Evolutionary conservation across 1,140 invertebrate species (phyloP).

Genomic region (Trissolcus basalis): DNA sequence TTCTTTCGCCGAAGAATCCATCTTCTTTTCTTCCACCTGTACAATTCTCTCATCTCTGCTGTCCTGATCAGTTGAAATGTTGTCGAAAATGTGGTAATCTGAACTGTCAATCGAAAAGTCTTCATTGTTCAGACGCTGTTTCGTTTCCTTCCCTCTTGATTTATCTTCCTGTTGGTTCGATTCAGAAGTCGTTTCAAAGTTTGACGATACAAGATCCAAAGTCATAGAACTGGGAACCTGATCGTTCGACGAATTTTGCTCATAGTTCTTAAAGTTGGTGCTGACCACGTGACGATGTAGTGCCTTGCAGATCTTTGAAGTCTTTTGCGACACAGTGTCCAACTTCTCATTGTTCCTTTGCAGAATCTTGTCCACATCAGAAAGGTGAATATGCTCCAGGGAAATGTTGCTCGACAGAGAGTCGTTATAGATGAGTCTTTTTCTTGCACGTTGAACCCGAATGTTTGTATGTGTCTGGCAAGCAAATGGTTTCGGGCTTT

Average conservation of each 20-base stretch:
- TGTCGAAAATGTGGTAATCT: neutral
- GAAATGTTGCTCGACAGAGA: slow-evolving; percentile 24
- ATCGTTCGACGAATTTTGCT: slow-evolving; percentile 23
- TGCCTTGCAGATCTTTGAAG: slow-evolving; percentile 31
- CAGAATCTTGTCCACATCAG: slow-evolving; percentile 44
- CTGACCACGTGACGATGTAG: slow-evolving; percentile 20
- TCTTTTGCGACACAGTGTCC: slow-evolving; percentile 20
- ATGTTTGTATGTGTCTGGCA: neutral
- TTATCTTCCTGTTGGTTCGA: too few species aligned
- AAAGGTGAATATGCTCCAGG: slow-evolving; percentile 22
- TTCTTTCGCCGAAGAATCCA: too few species aligned
- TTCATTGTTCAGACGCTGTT: neutral
- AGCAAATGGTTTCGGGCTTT: neutral
- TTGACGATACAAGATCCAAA: slow-evolving; percentile 3
- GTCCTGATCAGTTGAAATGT: neutral
- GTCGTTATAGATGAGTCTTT: slow-evolving; percentile 16
- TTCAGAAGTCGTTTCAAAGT: neutral
- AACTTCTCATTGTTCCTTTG: slow-evolving; percentile 34
- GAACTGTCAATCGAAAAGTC: neutral
- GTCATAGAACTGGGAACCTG: neutral
- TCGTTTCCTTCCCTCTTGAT: neutral
- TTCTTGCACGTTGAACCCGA: slow-evolving; percentile 2
- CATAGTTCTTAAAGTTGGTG: slow-evolving; percentile 20
- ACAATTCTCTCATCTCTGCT: too few species aligned
- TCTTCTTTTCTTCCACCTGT: too few species aligned